Conservation (phyloP, 2,113 vertebrate species). For the Pollimyrus isidori region DNA sequence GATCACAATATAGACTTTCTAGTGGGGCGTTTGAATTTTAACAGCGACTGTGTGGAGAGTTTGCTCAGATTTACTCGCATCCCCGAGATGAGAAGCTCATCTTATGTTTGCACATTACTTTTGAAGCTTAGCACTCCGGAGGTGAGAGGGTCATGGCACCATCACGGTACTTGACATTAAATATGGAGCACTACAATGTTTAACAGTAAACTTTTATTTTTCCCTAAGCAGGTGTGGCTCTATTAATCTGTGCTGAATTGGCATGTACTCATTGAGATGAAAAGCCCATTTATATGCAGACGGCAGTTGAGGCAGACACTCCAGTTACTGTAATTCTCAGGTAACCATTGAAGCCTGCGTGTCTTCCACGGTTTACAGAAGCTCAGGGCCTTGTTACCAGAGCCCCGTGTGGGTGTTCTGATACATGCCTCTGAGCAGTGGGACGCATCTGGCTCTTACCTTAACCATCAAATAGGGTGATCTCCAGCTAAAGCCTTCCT, state of each 20-base stretch:
- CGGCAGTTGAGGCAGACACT: not conserved
- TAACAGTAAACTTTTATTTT: not conserved
- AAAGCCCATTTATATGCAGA: not conserved
- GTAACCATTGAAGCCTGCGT: not conserved
- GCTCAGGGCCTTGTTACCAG: not conserved
- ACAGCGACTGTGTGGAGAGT: not conserved
- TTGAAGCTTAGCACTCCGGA: not conserved
- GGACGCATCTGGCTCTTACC: not conserved
- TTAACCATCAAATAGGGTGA: not conserved
- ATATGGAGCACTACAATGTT: not conserved
- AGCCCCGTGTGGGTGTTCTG: not conserved
- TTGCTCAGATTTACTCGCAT: not conserved
- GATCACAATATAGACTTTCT: not conserved
- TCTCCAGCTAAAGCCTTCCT: not conserved
- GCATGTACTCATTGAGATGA: not conserved
- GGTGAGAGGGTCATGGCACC: not conserved
- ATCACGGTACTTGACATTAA: not conserved
- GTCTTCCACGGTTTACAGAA: not conserved
- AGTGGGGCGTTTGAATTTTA: not conserved
- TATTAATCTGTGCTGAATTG: not conserved
- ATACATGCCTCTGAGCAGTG: not conserved
- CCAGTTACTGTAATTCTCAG: not conserved
- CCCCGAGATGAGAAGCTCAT: not conserved
- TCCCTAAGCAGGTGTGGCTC: not conserved
- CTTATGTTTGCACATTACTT: not conserved